These are phyloP conservation scores for Drosophila kepulauana DNA, from an alignment of 1,140 invertebrate genomes.

Conservation along the genomic window DNA sequence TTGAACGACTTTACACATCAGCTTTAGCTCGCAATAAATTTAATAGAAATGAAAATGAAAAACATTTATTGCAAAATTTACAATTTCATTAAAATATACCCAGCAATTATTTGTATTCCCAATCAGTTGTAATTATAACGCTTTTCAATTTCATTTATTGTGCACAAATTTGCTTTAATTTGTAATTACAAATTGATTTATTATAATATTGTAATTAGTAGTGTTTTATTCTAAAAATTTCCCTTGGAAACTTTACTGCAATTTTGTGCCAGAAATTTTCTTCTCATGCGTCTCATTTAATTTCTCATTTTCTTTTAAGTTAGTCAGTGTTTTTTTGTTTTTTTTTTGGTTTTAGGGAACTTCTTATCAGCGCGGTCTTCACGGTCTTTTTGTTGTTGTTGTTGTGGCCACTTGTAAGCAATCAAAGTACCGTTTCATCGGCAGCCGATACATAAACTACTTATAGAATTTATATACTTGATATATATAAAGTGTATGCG, in stretches of 20 bases:
- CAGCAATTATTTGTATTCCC: no score
- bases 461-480: conserved; percentile 34
- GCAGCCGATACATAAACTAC: conserved; percentile 50
- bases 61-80: no score
- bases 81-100: no score
- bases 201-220: neutral
- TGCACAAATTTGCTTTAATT: no score
- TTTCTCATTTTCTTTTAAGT: conserved; percentile 12
- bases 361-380: conserved; percentile 34
- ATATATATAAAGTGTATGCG: conserved; percentile 23
- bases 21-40: no score
- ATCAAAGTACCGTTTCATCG: conserved; percentile 59
- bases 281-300: neutral
- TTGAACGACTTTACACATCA: no score
- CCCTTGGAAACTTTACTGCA: neutral
- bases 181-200: no score
- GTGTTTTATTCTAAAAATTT: neutral
- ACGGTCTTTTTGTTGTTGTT: conserved; percentile 24
- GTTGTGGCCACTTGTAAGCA: conserved; percentile 46
- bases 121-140: no score
- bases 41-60: no score
- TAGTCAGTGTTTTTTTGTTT: neutral
- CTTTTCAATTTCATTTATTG: no score
- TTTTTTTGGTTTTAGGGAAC: conserved; percentile 8
- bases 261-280: neutral